These are phyloP conservation scores for Hippoglossus hippoglossus DNA, from an alignment of 2,797 vertebrate genomes.

Conservation along the genomic window DNA sequence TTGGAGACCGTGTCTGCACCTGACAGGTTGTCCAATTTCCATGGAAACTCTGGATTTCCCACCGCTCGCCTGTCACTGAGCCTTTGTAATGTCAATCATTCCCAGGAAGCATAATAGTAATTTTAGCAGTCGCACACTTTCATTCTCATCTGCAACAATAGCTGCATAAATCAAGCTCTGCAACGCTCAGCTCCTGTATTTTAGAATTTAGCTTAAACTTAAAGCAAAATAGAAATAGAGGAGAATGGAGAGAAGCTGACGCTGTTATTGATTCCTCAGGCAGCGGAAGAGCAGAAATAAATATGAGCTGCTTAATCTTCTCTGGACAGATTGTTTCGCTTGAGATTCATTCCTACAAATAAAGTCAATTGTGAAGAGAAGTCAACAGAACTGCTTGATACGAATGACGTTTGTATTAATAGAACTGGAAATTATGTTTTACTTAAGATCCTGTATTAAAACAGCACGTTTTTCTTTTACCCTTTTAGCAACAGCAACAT, in stretches of 20 bases:
- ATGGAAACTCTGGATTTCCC: constrained; percentile 54
- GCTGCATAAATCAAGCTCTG: constrained; percentile 30
- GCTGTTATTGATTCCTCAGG: not conserved
- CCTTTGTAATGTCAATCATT: constrained; percentile 62
- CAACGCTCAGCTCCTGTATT: not conserved
- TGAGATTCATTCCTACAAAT: constrained; percentile 33
- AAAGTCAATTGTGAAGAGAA: constrained; percentile 20
- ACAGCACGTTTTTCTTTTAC: no score
- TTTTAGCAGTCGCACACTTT: constrained; percentile 50
- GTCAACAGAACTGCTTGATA: not conserved
- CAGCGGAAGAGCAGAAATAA: constrained; percentile 1
- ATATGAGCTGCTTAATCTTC: constrained; percentile 2
- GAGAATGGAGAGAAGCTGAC: not conserved
- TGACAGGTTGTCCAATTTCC: constrained; percentile 62
- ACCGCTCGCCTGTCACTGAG: constrained; percentile 35
- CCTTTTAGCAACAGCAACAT: no score
- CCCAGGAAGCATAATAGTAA: constrained; percentile 49
- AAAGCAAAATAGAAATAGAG: not conserved
- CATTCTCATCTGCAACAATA: constrained; percentile 40
- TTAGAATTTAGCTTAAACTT: not conserved
- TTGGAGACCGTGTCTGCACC: not conserved
- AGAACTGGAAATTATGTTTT: not conserved
- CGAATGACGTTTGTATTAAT: not conserved
- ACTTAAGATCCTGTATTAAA: not conserved
- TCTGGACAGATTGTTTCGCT: constrained; percentile 18